These are phyloP conservation scores for Drosophila sturtevanti DNA, from an alignment of 1,140 invertebrate species.

Conservation along the genomic window DNA sequence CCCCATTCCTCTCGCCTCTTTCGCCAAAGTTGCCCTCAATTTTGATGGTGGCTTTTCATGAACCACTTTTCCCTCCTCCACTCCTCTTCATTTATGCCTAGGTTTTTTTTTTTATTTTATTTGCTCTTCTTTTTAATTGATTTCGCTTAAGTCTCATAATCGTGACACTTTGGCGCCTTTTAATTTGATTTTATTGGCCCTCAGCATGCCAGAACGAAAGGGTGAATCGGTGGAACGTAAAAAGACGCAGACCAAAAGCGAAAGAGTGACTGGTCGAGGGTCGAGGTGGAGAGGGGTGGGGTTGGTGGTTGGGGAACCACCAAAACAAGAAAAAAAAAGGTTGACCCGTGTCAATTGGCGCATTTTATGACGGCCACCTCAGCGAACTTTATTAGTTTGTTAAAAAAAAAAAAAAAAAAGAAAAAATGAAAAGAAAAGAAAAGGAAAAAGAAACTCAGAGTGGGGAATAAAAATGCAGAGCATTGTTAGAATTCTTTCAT, in stretches of 20 bases:
- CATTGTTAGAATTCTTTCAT: slow-evolving; percentile 59
- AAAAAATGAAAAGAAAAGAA: slow-evolving; percentile 19
- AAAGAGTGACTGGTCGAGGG: neutral
- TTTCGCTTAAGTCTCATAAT: slow-evolving; percentile 80
- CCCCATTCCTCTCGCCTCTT: neutral
- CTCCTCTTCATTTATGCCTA: slow-evolving; percentile 31
- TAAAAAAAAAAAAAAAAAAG: slow-evolving; percentile 25
- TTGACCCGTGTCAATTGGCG: slow-evolving; percentile 73
- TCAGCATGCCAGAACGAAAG: slow-evolving; percentile 55
- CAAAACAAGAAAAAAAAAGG: slow-evolving; percentile 19
- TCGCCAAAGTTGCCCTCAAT: neutral
- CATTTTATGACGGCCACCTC: slow-evolving; percentile 70
- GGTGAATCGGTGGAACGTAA: neutral
- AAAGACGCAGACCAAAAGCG: neutral
- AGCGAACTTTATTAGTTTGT: slow-evolving; percentile 69
- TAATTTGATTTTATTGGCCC: slow-evolving; percentile 80
- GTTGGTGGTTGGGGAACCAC: neutral
- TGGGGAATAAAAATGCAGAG: slow-evolving; percentile 5
- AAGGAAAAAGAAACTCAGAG: slow-evolving; percentile 10
- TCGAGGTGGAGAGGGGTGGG: neutral
- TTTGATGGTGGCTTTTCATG: slow-evolving; percentile 17
- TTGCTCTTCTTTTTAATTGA: slow-evolving; percentile 63
- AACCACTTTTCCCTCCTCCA: slow-evolving; percentile 40
- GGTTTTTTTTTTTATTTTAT: slow-evolving; percentile 17
- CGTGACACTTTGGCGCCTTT: slow-evolving; percentile 80